Evolutionary conservation across 2,113 vertebrate species (phyloP).

Genomic region (Mus pahari): DNA sequence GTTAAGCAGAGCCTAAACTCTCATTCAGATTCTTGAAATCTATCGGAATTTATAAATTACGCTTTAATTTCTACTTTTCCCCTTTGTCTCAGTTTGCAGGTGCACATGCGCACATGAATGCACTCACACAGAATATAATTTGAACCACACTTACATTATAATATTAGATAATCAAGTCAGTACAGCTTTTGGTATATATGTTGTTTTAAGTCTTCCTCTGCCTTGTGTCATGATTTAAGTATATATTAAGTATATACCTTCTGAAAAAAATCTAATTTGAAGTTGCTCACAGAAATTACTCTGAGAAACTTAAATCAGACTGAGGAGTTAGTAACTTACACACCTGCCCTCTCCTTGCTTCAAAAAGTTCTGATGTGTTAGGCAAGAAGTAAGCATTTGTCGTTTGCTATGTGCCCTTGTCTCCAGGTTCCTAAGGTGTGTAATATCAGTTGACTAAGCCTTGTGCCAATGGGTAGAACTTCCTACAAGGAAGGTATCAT

Average conservation of each 20-base stretch:
- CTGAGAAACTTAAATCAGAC: background rate
- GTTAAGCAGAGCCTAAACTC: background rate
- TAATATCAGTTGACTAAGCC: too few relatives aligned
- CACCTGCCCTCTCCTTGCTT: background rate
- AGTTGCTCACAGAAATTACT: background rate
- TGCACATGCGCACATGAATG: background rate
- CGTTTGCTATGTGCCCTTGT: background rate
- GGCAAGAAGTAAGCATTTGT: background rate
- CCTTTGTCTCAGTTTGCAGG: background rate
- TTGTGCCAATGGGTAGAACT: background rate
- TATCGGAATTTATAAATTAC: background rate
- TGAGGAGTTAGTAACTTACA: background rate
- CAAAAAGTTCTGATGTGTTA: background rate
- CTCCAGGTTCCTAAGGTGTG: background rate
- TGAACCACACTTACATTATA: background rate
- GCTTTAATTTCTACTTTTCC: background rate
- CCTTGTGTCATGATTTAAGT: background rate
- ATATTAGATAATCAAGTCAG: background rate
- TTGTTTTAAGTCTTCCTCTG: conserved; percentile 19
- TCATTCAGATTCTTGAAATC: background rate
- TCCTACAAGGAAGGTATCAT: background rate
- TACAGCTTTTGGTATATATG: background rate
- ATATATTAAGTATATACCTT: background rate
- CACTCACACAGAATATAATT: background rate
- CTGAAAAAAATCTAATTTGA: background rate